Conservation (phyloP, 1,140 invertebrate species). For the Drosophila nannoptera region DNA sequence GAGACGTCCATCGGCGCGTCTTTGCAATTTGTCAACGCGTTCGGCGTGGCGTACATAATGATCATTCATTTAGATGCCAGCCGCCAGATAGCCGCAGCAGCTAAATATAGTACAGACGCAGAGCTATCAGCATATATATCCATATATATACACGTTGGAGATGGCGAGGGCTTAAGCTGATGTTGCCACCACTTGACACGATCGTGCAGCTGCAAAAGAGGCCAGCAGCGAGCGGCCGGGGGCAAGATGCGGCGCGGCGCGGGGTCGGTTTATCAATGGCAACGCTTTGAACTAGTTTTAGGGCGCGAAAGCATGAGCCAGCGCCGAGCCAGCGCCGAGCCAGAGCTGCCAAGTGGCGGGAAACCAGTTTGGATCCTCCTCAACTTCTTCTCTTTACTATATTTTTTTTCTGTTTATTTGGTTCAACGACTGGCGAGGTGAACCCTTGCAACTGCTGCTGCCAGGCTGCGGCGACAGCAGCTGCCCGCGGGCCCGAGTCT, state of each 20-base stretch:
- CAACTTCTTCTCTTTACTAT: neutral
- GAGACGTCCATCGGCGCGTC: conserved; percentile 58
- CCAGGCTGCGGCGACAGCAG: conserved; percentile 39
- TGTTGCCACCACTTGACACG: conserved; percentile 46
- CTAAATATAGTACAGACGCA: conserved; percentile 62
- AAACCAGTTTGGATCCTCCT: conserved; percentile 31
- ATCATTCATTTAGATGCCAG: conserved; percentile 72
- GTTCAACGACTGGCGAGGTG: conserved; percentile 72
- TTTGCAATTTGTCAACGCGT: conserved; percentile 73
- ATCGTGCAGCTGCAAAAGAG: conserved; percentile 24
- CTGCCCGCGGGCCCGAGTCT: conserved; percentile 47
- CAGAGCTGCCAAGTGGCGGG: conserved; percentile 15
- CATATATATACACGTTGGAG: conserved; percentile 11
- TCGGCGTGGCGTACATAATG: conserved; percentile 56
- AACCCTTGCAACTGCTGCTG: conserved; percentile 28
- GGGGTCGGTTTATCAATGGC: conserved; percentile 42
- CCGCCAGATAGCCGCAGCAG: conserved; percentile 56
- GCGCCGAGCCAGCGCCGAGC: conserved; percentile 1
- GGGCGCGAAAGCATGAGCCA: conserved; percentile 32
- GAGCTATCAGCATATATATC: conserved; percentile 9
- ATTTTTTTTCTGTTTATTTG: conserved; percentile 17
- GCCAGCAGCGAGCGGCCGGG: neutral
- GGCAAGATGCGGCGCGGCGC: neutral
- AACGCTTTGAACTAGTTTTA: conserved; percentile 51
- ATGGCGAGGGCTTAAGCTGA: conserved; percentile 27